Base-by-base conservation (phyloP, 2,797 vertebrate genomes). In the Acridotheres tristis region DNA sequence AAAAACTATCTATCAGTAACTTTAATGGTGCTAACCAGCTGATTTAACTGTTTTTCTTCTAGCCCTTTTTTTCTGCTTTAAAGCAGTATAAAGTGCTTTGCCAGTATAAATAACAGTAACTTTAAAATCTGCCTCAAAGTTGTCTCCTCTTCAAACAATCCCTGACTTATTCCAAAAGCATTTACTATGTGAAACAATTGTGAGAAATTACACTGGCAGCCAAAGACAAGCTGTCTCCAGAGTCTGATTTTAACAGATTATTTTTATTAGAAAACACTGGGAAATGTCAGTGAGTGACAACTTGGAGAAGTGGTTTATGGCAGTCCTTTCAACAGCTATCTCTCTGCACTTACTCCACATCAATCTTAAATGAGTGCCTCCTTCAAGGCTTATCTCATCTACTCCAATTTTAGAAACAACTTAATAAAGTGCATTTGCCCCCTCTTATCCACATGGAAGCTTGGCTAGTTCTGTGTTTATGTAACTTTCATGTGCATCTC, bases 201-300 rank as follows among this genome's bases (percentile, higher is more conserved):
- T 43, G 77, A 71, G 50, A 90, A 93, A 92, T 87, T 61, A 48
- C 72, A 48, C 42, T 71, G 55, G 66, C 67, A 95, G 74, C 29
- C 72, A 76, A 93, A 96, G 86, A 61, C 75, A 92, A 87, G 83
- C 75, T 90, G 65, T 91, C 92, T 90, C 68, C 68, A 63, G 90
- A 65, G 88, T 36, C 78, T 68, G 88, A 96, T 92, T 90, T 85
- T 85, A 93, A 55, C 75, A 83, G 90, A 90, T 94, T 94, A 92
- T 92, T 90, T 95, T 95, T 95, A 94, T 95, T 97, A 94, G 85
- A 82, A 90, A 93, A 82, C 90, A 92, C 78, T 10, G 7, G 68
- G 74, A 89, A 88, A 67, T 22, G 53, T 66, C 80, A 58, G 50
- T 68, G 75, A 95, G 43, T 93, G 86, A 95, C 90, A 95, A 38